Evolutionary conservation across 2,797 vertebrate species (phyloP).

Genomic region (Halcyon leucocephala): DNA sequence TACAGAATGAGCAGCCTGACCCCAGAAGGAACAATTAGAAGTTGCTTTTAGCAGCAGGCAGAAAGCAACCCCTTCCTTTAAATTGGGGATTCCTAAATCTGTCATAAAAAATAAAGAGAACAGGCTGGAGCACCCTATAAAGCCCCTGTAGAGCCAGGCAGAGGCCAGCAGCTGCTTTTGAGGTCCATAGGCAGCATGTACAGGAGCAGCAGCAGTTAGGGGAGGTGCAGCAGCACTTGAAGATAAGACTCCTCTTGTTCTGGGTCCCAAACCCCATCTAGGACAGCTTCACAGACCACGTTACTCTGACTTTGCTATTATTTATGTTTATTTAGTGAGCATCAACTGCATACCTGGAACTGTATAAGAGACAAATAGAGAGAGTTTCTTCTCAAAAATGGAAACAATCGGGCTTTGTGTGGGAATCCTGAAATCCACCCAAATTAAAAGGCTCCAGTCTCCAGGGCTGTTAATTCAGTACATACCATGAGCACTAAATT

Average conservation of each 20-base stretch:
- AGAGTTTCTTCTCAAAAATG: neutral
- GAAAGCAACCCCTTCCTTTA: neutral
- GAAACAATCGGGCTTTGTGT: neutral
- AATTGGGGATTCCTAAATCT: neutral
- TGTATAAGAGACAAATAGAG: neutral
- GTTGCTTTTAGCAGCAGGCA: neutral
- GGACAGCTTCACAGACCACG: neutral
- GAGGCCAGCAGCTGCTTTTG: neutral
- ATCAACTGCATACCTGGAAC: neutral
- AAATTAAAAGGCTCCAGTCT: neutral
- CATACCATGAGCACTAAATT: neutral
- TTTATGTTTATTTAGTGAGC: neutral
- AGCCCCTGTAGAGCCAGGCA: neutral
- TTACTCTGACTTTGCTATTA: neutral
- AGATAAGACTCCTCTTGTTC: no score
- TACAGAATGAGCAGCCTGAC: neutral
- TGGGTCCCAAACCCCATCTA: neutral
- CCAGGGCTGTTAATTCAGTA: neutral
- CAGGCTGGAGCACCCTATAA: neutral
- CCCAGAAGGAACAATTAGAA: neutral
- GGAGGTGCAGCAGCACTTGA: neutral
- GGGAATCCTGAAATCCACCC: neutral
- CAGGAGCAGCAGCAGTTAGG: neutral
- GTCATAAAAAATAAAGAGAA: neutral
- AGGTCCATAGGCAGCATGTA: fast-evolving